Evolutionary conservation across 2,888 invertebrate species (phyloP).

Genomic region (Lottia gigantea): DNA sequence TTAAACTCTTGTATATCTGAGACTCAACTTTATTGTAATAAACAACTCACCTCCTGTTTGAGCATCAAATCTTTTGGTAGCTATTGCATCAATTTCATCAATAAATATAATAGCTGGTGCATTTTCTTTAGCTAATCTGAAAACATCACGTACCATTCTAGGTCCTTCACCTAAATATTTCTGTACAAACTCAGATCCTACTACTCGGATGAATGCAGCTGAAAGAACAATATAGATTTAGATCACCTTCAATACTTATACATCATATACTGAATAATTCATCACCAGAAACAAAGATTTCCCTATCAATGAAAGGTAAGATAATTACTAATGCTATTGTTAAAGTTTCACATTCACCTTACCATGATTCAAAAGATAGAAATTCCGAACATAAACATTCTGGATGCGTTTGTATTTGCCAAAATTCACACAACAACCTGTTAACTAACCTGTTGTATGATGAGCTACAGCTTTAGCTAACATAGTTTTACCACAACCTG

Average conservation of each 20-base stretch:
- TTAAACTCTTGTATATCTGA: too few relatives aligned
- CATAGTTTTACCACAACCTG: conserved; percentile 99
- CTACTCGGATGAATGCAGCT: conserved; percentile 98
- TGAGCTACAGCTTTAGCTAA: conserved; percentile 98
- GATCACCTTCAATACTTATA: too few relatives aligned
- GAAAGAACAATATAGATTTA: conserved; percentile 37
- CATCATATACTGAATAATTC: background rate
- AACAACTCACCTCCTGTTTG: conserved; percentile 81
- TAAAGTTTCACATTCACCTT: too few relatives aligned
- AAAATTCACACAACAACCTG: too few relatives aligned
- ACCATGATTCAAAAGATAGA: too few relatives aligned
- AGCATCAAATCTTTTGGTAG: conserved; percentile 98
- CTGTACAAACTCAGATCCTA: conserved; percentile 99
- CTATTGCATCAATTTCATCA: conserved; percentile 99
- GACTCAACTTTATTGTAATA: too few relatives aligned
- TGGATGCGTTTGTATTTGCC: too few relatives aligned
- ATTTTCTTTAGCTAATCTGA: conserved; percentile 98
- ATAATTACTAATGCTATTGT: too few relatives aligned
- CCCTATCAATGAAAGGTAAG: too few relatives aligned
- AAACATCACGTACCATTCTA: conserved; percentile 98
- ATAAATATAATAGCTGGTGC: conserved; percentile 99
- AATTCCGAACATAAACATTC: too few relatives aligned
- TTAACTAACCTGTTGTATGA: conserved; percentile 87
- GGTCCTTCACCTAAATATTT: conserved; percentile 99
- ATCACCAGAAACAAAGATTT: background rate